Conservation (phyloP, 1,140 invertebrate genomes). For the Sinonovacula constricta region DNA sequence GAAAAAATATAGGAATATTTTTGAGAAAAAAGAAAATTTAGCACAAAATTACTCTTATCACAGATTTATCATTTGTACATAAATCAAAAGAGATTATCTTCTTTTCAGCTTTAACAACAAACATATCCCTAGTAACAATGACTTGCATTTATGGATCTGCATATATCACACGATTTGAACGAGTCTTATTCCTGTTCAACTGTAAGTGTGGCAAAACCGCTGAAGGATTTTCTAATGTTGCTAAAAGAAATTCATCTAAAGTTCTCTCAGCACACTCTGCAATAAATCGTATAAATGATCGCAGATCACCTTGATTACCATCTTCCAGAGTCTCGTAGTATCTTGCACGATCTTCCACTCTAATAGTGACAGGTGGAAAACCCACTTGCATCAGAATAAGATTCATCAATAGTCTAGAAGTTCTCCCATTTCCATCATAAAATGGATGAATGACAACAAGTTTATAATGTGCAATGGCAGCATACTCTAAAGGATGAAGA, state of each 20-base stretch:
- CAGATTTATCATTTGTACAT: too few relatives aligned
- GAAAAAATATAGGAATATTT: too few relatives aligned
- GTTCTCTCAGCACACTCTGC: conserved; percentile 95
- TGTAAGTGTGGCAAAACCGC: conserved; percentile 41
- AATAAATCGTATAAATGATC: conserved; percentile 96
- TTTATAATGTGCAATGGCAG: conserved; percentile 97
- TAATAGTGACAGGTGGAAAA: conserved; percentile 96
- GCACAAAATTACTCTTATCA: too few relatives aligned
- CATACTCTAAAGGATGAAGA: conserved; percentile 86
- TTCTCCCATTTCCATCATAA: conserved; percentile 92
- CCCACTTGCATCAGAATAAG: conserved; percentile 98
- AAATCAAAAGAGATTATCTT: too few relatives aligned
- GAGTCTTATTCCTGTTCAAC: conserved; percentile 18
- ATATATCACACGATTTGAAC: conserved; percentile 30
- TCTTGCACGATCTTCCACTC: conserved; percentile 89
- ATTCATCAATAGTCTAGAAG: conserved; percentile 97
- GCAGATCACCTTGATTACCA: conserved; percentile 86
- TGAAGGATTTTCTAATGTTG: conserved; percentile 60
- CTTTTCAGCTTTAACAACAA: too few relatives aligned
- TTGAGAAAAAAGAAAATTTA: too few relatives aligned
- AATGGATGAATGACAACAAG: conserved; percentile 93
- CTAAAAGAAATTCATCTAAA: conserved; percentile 88
- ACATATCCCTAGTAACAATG: too few relatives aligned
- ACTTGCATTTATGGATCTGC: too few relatives aligned
- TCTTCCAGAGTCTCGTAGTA: conserved; percentile 92